Base-by-base conservation (phyloP, 2,888 invertebrate species). In the Aquatica leii region DNA sequence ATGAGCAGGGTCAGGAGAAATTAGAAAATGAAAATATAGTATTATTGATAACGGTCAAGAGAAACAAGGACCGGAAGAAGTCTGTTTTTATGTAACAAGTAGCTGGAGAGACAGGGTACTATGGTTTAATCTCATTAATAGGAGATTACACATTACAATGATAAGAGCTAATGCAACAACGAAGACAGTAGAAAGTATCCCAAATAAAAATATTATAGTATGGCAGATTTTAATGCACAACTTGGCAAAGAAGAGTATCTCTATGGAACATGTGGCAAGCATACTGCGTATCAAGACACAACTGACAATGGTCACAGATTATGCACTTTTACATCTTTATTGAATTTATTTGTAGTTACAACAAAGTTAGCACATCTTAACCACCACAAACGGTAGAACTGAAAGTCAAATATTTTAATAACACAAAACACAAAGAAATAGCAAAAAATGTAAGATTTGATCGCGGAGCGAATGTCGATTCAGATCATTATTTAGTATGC, bases 301-400 rank as follows among this genome's bases (percentile, higher is more conserved):
- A 37, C 2, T 4, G 37, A 37, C 37, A 37, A 37, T 37, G 37
- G 37, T 11, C 4, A 37, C 37, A 37, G 37, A 37, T 37, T 37
- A 37, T 37, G 37, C 37, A 37, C 37, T 37, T 37, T 37, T 37
- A 11, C 37, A 37, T 37, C 37, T 37, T 37, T 12, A 37, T 12
- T 37, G 11, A 37, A 6, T 37, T 37, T 31, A 31, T 31, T 31
- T 31, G 31, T 31, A 31, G 31, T 31, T 37, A 37, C 37, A 37
- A 37, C 37, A 37, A 6, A 37, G 37, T 37, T 37, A 5, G 37
- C 37, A 37, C 37, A 37, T 37, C 37, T 11, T 37, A 37, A 37
- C 2, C 4, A 11, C 11, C 37, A n/a, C 11, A 6, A 37, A 37
- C 9, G 12, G 37, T 3, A 37, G 9, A 37, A 37, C 24, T 24